Percentiles rank a stretch among this genome's conserved stretches.
Evolutionary conservation across 2,797 vertebrate species (phyloP).

Genomic region (Ctenopoma kingsleyae): DNA sequence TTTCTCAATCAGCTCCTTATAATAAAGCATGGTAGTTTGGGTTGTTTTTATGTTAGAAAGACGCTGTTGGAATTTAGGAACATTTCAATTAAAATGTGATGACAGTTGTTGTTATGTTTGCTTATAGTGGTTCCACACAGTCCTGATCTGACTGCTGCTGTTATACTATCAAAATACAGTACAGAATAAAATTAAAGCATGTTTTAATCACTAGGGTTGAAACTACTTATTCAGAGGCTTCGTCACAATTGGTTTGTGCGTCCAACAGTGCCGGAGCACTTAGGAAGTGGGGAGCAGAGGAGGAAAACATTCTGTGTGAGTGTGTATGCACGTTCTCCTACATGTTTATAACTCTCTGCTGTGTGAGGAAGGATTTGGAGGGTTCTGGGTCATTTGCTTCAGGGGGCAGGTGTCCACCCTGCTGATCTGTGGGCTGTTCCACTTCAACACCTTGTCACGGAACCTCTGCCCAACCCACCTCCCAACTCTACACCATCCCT

Average conservation of each 20-base stretch:
- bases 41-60: too few species aligned
- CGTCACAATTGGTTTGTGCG: background rate
- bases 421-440: constrained; percentile 75
- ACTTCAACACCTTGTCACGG: constrained; percentile 81
- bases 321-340: background rate
- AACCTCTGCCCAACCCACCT: constrained; percentile 34
- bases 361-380: constrained; percentile 66
- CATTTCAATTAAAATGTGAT: too few species aligned
- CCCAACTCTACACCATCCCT: constrained; percentile 31
- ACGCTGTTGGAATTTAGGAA: too few species aligned
- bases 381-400: constrained; percentile 71
- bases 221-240: too few species aligned
- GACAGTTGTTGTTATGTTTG: too few species aligned
- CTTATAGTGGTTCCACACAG: too few species aligned
- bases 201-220: too few species aligned
- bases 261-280: background rate
- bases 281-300: background rate
- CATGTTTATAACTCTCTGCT: constrained; percentile 10
- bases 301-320: constrained; percentile 5
- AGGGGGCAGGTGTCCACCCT: constrained; percentile 74
- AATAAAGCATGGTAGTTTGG: too few species aligned
- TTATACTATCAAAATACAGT: too few species aligned
- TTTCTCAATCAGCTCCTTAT: too few species aligned
- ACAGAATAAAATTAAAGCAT: too few species aligned
- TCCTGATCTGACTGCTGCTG: too few species aligned